Conservation (phyloP, 2,888 invertebrate genomes). For the Erannis defoliaria region DNA sequence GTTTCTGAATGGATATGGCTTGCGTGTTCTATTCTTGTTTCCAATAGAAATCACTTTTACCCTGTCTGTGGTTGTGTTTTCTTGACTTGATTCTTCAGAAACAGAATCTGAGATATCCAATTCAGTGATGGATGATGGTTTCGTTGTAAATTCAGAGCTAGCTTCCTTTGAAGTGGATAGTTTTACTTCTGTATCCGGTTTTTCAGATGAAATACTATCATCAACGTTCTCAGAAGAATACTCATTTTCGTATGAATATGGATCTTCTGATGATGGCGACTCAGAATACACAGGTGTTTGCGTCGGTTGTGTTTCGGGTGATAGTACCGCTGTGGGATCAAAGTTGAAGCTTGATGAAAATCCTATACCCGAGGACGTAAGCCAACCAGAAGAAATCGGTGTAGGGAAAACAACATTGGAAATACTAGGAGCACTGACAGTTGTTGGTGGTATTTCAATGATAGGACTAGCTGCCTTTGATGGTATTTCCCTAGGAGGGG, state of each 20-base stretch:
- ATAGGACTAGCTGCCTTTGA: constrained; percentile 57
- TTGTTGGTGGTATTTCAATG: constrained; percentile 54
- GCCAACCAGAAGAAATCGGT: constrained; percentile 77
- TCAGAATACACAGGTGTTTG: constrained; percentile 52
- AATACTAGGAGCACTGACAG: constrained; percentile 50
- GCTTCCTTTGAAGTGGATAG: constrained; percentile 53
- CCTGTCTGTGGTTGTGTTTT: constrained; percentile 65
- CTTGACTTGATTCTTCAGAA: constrained; percentile 62
- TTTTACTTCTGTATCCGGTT: constrained; percentile 53
- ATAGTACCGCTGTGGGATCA: constrained; percentile 69
- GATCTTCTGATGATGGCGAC: constrained; percentile 59
- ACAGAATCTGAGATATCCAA: constrained; percentile 50
- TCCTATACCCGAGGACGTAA: constrained; percentile 77
- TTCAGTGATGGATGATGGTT: constrained; percentile 50
- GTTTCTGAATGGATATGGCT: constrained; percentile 71
- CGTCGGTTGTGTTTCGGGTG: constrained; percentile 62
- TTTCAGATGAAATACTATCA: constrained; percentile 55
- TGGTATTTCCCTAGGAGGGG: constrained; percentile 70
- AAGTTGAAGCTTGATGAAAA: constrained; percentile 78
- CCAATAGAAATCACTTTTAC: constrained; percentile 63
- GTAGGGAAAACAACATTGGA: constrained; percentile 77
- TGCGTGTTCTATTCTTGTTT: constrained; percentile 72
- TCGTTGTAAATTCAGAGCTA: constrained; percentile 54
- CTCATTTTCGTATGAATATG: constrained; percentile 66
- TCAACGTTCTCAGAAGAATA: constrained; percentile 63